These are phyloP conservation scores for Vulpes lagopus DNA, from an alignment of 2,113 vertebrate genomes.

Conservation along the genomic window DNA sequence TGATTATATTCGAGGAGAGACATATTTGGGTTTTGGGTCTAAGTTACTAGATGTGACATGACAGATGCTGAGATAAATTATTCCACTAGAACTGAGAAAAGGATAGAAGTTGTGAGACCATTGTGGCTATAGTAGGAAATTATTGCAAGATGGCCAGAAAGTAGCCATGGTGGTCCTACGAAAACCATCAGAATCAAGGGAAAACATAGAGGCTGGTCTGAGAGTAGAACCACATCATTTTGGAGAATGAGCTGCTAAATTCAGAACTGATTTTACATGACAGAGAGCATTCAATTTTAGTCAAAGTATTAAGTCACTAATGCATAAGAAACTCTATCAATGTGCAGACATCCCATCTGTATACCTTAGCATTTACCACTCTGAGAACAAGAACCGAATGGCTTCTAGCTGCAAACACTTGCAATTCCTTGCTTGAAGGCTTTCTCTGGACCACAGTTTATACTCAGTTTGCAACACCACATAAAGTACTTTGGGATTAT, in stretches of 20 bases:
- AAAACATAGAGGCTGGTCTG: not conserved
- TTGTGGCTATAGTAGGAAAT: not conserved
- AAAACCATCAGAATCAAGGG: not conserved
- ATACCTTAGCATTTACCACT: not conserved
- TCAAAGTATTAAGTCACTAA: not conserved
- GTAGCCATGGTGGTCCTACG: not conserved
- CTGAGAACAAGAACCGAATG: accelerated
- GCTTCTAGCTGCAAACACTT: not conserved
- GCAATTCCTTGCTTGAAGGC: not conserved
- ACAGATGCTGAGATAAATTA: not conserved
- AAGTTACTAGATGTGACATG: not conserved
- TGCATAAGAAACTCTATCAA: not conserved
- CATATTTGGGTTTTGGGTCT: not conserved
- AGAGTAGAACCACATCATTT: not conserved
- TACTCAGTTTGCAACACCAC: not conserved
- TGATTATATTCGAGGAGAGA: not conserved
- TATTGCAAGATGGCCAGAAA: not conserved
- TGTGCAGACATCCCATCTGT: too few relatives aligned
- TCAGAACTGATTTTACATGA: not conserved
- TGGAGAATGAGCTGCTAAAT: not conserved
- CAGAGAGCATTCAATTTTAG: not conserved
- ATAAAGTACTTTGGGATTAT: not conserved
- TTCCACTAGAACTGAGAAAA: not conserved
- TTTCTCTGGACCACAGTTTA: not conserved
- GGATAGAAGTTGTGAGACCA: not conserved